Base-by-base conservation (phyloP, 2,113 vertebrate species). In the Oreocharis arfaki region DNA sequence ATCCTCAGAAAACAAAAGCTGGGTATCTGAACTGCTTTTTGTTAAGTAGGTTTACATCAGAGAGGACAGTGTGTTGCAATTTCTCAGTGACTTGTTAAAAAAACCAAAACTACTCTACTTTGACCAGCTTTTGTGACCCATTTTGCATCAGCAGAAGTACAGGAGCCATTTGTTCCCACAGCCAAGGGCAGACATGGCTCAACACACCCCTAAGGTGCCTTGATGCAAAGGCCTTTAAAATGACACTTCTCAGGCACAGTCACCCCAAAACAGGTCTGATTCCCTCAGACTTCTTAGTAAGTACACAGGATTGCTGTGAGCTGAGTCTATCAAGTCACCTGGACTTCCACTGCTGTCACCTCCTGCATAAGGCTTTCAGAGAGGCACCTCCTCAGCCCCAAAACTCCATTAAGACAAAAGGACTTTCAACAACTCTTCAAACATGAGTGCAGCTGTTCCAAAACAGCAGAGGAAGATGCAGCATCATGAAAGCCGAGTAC, bases 181-280 rank as follows among this genome's bases (percentile, higher is more conserved):
- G 16, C 30, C 39, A 39, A 49, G 42, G 47, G 28, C 76, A 77
- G 50, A 37, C 22, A 53, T 28, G 33, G 50, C 18, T 56, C 39
- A 39, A 49, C 0, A 5, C 35, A 63, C 2, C 8, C 0, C 0
- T 41, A 47, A 41, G 10, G 9, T 6, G 10, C 56, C n/a, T 56
- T n/a, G 22, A 82, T 27, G 27, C 59, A 84, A 84, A 93, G 14
- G 10, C 12, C 33, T 70, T 82, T 70, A 59, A 70, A 90, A 82
- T 49, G 1, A 55, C 33, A 42, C 9, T 56, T 75, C 33, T 57
- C 42, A 46, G 46, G 33, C 0, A 2, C 2, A 7, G 23, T 56
- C 83, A 85, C 23, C 49, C 39, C 44, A 75, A 84, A 67, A 3
- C 0, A 6, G 23, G 19, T 37, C 20, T 3, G 4, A 55, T 50